phyloP scores from a whole-genome alignment of 2,888 invertebrate species.

The Protophormia terraenovae region DNA sequence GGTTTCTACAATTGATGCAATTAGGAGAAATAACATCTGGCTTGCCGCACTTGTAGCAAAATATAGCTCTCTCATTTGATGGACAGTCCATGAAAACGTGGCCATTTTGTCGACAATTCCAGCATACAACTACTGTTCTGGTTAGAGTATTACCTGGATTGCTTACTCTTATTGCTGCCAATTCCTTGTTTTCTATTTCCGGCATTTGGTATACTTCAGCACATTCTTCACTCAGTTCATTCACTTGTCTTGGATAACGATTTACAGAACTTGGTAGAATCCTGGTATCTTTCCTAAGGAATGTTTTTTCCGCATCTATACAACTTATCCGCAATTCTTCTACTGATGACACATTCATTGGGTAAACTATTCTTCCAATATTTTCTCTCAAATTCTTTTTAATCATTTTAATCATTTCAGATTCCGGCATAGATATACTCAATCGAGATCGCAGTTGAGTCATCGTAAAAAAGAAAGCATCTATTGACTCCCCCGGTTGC shows the following conservation, averaged over 20 bases:
- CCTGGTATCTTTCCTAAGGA: too few species aligned
- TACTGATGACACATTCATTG: background rate
- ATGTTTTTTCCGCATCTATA: background rate
- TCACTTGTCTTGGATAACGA: background rate
- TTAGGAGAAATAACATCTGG: background rate
- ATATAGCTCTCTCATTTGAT: background rate
- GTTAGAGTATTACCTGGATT: background rate
- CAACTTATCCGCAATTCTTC: background rate
- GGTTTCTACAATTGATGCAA: background rate
- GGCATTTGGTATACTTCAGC: background rate
- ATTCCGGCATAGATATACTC: too few species aligned
- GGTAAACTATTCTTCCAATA: background rate
- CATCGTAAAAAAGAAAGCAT: too few species aligned
- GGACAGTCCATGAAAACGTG: background rate
- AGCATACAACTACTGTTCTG: background rate
- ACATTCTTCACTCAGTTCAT: background rate
- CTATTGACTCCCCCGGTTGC: too few species aligned
- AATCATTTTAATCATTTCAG: background rate
- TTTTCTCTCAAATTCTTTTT: background rate
- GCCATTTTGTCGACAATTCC: conserved; percentile 1
- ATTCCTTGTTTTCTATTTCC: background rate
- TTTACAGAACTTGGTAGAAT: background rate
- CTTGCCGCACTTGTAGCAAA: background rate
- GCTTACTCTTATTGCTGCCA: background rate
- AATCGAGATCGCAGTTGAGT: too few species aligned